Evolutionary conservation across 2,888 invertebrate genomes (phyloP), one percentile per base, ranked within the genome.

Genomic region (Oscheius sp.): DNA sequence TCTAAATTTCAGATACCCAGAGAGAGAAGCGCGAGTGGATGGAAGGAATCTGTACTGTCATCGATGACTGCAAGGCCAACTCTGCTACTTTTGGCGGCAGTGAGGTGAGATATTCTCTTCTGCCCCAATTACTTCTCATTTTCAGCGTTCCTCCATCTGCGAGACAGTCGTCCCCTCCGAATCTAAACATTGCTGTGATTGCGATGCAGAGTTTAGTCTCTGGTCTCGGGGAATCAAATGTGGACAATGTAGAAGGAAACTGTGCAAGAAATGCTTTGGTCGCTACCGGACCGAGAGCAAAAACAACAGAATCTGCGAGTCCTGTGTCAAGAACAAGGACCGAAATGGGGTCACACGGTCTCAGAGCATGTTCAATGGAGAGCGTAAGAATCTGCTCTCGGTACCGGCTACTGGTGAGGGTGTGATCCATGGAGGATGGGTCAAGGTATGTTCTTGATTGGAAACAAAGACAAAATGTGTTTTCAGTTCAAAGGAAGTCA

Each of bases 181-280:
- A 53, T 77, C 80, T 51, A 85, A 85, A 71, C 76, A 84, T 47
- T 87, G 87, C 71, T 82, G 84, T 2, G 83, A 80, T 60, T 88
- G 88, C 73, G 88, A 88, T 70, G 74, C 74, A 42, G 88, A 88
- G 51, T 86, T 88, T 76, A 79, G 79, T 33, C 77, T 81, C 59
- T 73, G 78, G 48, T 79, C 79, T 5, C 76, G 81, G 1, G 81
- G 81, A 10, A 57, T 78, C 9, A 82, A 82, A 78, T 82, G 82
- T 42, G 73, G 70, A 29, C 80, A 82, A 74, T 88, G 88, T 68
- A 74, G 65, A 35, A 79, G 83, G 35, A 82, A 84, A 29, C 82
- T 84, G 60, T 88, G 88, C 79, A 85, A 86, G 70, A 86, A 86
- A 59, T 88, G 88, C 68, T 86, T 88, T 57, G 87, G 87, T 7